These are phyloP conservation scores for Furcifer pardalis DNA, from an alignment of 2,797 vertebrate genomes.

Conservation along the genomic window DNA sequence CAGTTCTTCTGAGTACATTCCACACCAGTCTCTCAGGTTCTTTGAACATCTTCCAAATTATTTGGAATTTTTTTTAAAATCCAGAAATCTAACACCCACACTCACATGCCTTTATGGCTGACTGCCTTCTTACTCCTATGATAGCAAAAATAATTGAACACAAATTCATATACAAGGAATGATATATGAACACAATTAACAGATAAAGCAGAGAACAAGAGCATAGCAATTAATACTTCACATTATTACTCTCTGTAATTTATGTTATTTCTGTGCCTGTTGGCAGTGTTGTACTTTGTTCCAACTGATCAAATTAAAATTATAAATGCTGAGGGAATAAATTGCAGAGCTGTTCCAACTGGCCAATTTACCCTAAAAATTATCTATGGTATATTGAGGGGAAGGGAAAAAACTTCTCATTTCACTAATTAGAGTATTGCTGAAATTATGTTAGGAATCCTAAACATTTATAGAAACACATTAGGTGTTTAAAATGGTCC, in stretches of 20 bases:
- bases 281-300: background rate
- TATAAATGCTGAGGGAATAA: background rate
- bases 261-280: background rate
- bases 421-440: constrained; percentile 16
- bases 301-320: constrained; percentile 27
- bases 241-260: constrained; percentile 12
- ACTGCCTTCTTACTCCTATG: constrained; percentile 19
- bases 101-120: constrained; percentile 9
- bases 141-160: constrained; percentile 20
- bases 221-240: constrained; percentile 6
- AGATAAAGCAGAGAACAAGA: background rate
- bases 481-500: background rate
- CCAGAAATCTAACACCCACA: background rate
- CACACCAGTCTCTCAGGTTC: too few relatives aligned
- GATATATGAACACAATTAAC: background rate
- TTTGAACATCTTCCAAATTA: constrained; percentile 1
- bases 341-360: background rate
- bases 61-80: background rate
- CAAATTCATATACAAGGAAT: constrained; percentile 28
- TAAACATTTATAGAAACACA: background rate
- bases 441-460: background rate
- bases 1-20: too few relatives aligned
- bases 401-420: background rate
- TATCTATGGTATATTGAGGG: accelerated
- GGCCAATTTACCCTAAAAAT: constrained; percentile 26